Evolutionary conservation across 2,888 invertebrate species (phyloP), one percentile per base, ranked within the genome.

Genomic region (Therioaphis trifolii): DNA sequence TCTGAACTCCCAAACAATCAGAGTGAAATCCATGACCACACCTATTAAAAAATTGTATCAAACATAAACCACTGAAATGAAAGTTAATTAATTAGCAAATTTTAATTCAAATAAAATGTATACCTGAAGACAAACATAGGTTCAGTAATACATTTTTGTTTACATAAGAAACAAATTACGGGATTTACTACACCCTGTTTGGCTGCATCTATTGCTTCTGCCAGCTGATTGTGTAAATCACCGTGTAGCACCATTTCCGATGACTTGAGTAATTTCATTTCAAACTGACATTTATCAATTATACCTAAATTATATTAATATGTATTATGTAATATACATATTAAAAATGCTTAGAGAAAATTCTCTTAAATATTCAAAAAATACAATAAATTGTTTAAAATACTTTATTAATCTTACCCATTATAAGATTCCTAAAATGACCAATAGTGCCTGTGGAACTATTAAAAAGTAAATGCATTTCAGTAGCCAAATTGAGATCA

Each of bases 271-370:
- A 94, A 90, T 71, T 93, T 91, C 87, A 93, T 92, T 88, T 95
- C 94, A 87, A 94, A 94, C 52, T 92, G 91, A 85, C 94, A 94
- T 87, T 94, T 94, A 24, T 92, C 92, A 85, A 95, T 89, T 90
- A 95, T 94, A 78, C 92, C 92, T 88, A 91, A 55, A 92, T 55
- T 9, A n/a, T 21, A 55, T n/a, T 21, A 55, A 14, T 49, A 14
- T 5, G 14, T 55, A n/a, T 15, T n/a, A 3, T 52, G n/a, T n/a
- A n/a, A 52, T n/a, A 52, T n/a, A 52, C 18, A 52, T 18, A 3
- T 46, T 46, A 15, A 46, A 12, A 46, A 46, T 46, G 14, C 14
- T 46, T 46, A 46, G n/a, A 52, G 2, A 2, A 18, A 29, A 74
- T 18, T n/a, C 14, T 55, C 21, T 55, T n/a, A 49, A 1, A n/a